These are phyloP conservation scores for Amphimallon solstitiale DNA, from an alignment of 2,888 invertebrate genomes.

Conservation along the genomic window DNA sequence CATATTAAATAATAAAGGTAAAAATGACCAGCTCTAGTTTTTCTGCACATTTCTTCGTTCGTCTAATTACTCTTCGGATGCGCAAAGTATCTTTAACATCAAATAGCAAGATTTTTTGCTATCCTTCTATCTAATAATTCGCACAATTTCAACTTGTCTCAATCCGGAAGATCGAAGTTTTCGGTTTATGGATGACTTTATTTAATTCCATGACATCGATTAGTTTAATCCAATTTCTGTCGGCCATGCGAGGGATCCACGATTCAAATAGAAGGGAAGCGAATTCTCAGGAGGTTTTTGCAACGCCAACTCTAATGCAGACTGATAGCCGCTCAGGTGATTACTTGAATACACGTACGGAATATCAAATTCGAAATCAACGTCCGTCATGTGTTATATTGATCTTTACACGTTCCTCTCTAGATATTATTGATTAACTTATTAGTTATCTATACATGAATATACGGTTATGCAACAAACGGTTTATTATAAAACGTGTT, in stretches of 20 bases:
- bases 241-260: conserved; percentile 49
- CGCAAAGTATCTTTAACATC: no score
- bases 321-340: conserved; percentile 49
- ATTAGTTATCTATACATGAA: no score
- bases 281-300: conserved; percentile 47
- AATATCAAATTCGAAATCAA: conserved; percentile 38
- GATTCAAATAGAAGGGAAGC: conserved; percentile 49
- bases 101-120: no score
- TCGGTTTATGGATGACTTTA: conserved; percentile 49
- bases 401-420: conserved; percentile 7
- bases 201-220: conserved; percentile 55
- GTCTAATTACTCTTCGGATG: no score
- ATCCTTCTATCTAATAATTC: not conserved
- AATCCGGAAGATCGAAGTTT: conserved; percentile 41
- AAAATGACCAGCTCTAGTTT: no score
- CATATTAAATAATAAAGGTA: no score
- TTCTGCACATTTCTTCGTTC: no score
- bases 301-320: conserved; percentile 46
- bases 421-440: not conserved
- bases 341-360: conserved; percentile 44
- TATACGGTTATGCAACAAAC: no score
- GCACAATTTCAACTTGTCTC: not conserved
- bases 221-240: conserved; percentile 55
- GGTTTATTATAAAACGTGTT: no score
- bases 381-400: conserved; percentile 24